Evolutionary conservation across 1,140 invertebrate species (phyloP).

Genomic region (Liolophura sinensis): DNA sequence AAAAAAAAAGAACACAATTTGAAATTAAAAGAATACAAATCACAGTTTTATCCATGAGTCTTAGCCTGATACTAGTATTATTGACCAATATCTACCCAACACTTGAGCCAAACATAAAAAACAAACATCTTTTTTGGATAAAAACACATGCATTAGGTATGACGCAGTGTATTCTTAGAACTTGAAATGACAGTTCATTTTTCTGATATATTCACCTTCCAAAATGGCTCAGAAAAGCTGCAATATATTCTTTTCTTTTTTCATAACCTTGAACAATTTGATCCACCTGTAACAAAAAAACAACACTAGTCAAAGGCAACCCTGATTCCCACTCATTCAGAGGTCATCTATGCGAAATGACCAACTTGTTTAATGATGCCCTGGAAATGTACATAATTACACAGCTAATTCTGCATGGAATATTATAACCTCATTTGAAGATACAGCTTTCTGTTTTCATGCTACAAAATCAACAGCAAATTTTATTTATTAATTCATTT

Average conservation of each 20-base stretch:
- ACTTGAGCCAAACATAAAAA: background rate
- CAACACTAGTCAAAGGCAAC: slow-evolving; percentile 3
- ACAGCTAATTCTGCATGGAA: no score
- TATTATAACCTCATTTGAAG: no score
- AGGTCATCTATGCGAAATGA: background rate
- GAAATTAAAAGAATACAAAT: slow-evolving; percentile 5
- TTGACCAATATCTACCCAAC: background rate
- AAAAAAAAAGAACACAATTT: slow-evolving; percentile 7
- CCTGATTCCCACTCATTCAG: slow-evolving; percentile 2
- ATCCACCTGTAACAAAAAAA: slow-evolving; percentile 43
- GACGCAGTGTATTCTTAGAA: background rate
- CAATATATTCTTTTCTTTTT: slow-evolving; percentile 55
- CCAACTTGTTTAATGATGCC: background rate
- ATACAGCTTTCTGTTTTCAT: no score
- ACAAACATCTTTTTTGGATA: background rate
- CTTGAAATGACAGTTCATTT: background rate
- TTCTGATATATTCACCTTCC: slow-evolving; percentile 36
- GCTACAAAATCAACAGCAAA: no score
- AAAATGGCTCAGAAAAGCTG: slow-evolving; percentile 54
- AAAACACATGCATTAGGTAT: background rate
- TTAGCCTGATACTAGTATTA: background rate
- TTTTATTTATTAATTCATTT: no score
- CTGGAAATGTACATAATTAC: no score
- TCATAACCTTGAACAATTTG: slow-evolving; percentile 49
- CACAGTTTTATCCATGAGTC: background rate